Evolutionary conservation across 1,140 invertebrate species (phyloP), one percentile per base, ranked within the genome.

Genomic region (Tetramorium simillimum): DNA sequence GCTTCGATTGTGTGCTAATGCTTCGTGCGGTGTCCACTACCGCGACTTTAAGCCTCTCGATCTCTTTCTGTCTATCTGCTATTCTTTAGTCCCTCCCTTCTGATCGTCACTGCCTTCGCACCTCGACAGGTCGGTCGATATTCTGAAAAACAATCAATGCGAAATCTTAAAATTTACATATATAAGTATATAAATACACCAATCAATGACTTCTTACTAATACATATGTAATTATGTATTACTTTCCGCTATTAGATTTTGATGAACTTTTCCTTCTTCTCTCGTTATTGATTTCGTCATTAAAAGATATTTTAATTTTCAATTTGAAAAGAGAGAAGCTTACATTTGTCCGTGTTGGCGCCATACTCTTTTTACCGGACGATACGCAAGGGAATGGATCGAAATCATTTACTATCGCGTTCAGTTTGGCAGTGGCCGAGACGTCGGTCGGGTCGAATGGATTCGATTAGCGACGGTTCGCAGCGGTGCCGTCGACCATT

Each of bases 1-100:
- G 91, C 86, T 93, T 92, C 94, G 93, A 95, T 95, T 95, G 95
- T 95, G 95, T 95, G 95, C 95, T 95, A 95, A 95, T 95, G 91
- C 89, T 56, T 80, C 86, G 81, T 69, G 81, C 84, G 70, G 62
- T 90, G 90, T 88, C 77, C 90, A 92, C 92, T 94, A 94, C 92
- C 89, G 91, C 89, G 85, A 84, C 88, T 92, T 86, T 56, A 43
- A 70, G 28, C 37, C 43, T 65, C 62, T 60, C 85, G 73, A 69
- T 60, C 78, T 46, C n/a, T 43, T 76, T 86, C 78, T 70, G n/a
- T 81, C 75, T 43, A 40, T 73, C 49, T 75, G 18, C 16, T 9
- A n/a, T 63, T 86, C 69, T 67, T 16, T 49, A 62, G 60, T 65
- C n/a, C 18, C 3, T 43, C 9, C 24, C 46, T 37, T 28, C 62